These are phyloP conservation scores for Lampris incognitus DNA, from an alignment of 2,113 vertebrate genomes.

Conservation along the genomic window DNA sequence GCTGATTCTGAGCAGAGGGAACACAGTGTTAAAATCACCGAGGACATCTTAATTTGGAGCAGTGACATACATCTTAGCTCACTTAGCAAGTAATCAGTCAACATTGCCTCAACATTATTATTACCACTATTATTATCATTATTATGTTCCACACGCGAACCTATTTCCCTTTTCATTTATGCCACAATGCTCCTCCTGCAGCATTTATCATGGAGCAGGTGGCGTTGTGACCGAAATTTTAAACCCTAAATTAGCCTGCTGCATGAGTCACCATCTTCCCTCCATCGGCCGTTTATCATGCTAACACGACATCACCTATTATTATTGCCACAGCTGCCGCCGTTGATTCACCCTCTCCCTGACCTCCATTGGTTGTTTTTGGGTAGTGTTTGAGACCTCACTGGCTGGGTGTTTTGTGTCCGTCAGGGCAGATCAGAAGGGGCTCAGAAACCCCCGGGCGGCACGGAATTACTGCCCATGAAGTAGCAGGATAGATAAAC, in stretches of 20 bases:
- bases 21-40: neutral
- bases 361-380: slow-evolving; percentile 5
- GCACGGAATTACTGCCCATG: slow-evolving; percentile 61
- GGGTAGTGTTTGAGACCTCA: neutral
- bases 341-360: slow-evolving; percentile 42
- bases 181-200: slow-evolving; percentile 13
- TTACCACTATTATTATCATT: neutral
- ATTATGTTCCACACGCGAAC: neutral
- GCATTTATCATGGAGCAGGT: slow-evolving; percentile 28
- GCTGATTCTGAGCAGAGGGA: neutral
- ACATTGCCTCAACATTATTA: slow-evolving; percentile 23
- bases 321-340: slow-evolving; percentile 65
- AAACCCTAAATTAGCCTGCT: slow-evolving; percentile 50
- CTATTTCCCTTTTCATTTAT: slow-evolving; percentile 26
- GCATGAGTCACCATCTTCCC: slow-evolving; percentile 64
- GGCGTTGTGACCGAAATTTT: slow-evolving; percentile 22
- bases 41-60: neutral
- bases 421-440: slow-evolving; percentile 19
- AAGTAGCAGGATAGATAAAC: slow-evolving; percentile 46
- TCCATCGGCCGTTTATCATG: slow-evolving; percentile 56
- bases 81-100: neutral
- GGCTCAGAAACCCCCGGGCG: slow-evolving; percentile 27
- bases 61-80: neutral
- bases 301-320: slow-evolving; percentile 56
- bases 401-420: slow-evolving; percentile 21